These are phyloP conservation scores for Podarcis cretensis DNA, from an alignment of 2,113 vertebrate species.

Conservation along the genomic window DNA sequence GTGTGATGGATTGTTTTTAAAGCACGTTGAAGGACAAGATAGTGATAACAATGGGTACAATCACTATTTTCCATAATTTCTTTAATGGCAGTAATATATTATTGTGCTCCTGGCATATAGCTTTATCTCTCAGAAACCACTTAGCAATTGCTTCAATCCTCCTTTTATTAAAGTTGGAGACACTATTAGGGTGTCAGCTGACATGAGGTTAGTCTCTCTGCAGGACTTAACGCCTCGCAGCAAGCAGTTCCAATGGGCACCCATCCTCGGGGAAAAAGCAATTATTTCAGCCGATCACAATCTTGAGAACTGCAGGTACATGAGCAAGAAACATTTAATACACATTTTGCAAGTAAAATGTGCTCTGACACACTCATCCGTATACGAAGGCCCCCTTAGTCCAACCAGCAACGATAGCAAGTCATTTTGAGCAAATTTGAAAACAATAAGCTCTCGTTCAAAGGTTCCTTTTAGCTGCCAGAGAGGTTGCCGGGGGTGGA, in stretches of 20 bases:
- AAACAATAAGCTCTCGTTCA: neutral
- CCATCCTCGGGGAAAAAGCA: neutral
- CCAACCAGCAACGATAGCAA: neutral
- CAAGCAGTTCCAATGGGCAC: neutral
- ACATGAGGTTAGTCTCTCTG: neutral
- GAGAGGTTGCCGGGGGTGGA: neutral
- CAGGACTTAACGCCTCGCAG: neutral
- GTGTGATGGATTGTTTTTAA: constrained; percentile 59
- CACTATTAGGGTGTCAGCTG: neutral
- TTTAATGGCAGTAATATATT: constrained; percentile 47
- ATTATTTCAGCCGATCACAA: neutral
- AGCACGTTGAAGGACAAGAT: constrained; percentile 37
- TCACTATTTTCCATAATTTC: constrained; percentile 54
- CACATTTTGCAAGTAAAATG: constrained; percentile 4
- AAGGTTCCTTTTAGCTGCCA: neutral
- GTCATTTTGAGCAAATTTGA: neutral
- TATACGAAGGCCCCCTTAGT: neutral
- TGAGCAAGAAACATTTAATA: constrained; percentile 18
- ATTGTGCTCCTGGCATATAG: neutral
- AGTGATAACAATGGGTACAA: constrained; percentile 49
- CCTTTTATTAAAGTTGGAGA: constrained; percentile 54
- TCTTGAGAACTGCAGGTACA: neutral
- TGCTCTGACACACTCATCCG: neutral
- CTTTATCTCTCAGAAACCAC: constrained; percentile 53
- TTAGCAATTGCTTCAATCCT: constrained; percentile 53